Evolutionary conservation across 2,113 vertebrate species (phyloP), one percentile per base, ranked within the genome.

Genomic region (Sebastes schlegelii): DNA sequence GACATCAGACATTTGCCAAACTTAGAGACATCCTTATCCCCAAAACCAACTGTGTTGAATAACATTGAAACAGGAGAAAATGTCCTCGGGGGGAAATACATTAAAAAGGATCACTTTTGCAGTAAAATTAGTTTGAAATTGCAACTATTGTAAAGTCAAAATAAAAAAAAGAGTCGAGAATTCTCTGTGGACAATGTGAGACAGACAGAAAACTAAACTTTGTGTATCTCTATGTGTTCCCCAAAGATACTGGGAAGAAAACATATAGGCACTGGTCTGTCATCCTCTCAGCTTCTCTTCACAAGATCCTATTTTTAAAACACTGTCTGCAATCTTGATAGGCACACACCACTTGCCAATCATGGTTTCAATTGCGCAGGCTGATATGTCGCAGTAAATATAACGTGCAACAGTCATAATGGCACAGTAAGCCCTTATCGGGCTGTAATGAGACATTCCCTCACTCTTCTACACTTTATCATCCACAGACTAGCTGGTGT

Each of bases 351-450:
- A 91, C 91, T 86, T 95, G 95, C 88, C 95, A 96, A 92, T 95
- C 95, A 95, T 92, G 83, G 91, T 81, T 92, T 88, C 86, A 87
- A 89, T 94, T 91, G 93, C 65, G 55, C 72, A 64, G 87, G 81
- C 89, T 86, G 95, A 96, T 95, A 95, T 95, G 95, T 95, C 94
- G 93, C 78, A 83, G 79, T 80, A 87, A 92, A 88, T 92, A 83
- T 90, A 92, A 91, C 49, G 60, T 85, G 84, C 83, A 94, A 92
- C 92, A 90, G 92, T 91, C 90, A 76, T 71, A 92, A 84, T 89
- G 83, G 90, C 79, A 74, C 63, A 55, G 68, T 46, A 12, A 66
- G 74, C 21, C 48, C 91, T 96, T 95, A 96, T 96, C 94, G 48
- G 75, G 87, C 89, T 19, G 61, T 65, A 79, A 69, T 86, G 84